A percentile compares a stretch with the other conserved stretches of the same genome.
Conservation (phyloP, 1,140 invertebrate genomes). For the Anoplolepis gracilipes region DNA sequence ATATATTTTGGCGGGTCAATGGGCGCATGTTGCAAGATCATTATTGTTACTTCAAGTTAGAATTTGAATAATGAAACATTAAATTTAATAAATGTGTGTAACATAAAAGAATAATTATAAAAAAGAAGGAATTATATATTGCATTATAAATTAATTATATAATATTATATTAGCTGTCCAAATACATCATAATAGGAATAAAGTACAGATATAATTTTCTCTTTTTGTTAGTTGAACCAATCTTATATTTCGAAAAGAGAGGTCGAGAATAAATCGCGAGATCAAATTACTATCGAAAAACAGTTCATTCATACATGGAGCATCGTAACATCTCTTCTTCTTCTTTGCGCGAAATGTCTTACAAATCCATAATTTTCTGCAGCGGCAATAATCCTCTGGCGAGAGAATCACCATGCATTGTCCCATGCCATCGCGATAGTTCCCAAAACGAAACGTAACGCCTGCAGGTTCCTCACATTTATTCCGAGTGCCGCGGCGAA, state of each 20-base stretch:
- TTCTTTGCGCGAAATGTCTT: slow-evolving; percentile 3
- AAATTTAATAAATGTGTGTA: not conserved
- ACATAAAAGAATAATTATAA: slow-evolving; percentile 2
- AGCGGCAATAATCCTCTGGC: slow-evolving; percentile 28
- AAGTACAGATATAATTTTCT: not conserved
- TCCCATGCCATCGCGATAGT: slow-evolving; percentile 31
- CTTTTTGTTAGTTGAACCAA: not conserved
- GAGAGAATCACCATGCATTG: slow-evolving; percentile 17
- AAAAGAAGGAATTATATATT: not conserved
- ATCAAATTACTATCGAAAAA: not conserved
- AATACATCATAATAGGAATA: not conserved
- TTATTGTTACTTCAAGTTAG: slow-evolving; percentile 10
- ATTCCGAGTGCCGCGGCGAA: slow-evolving; percentile 28
- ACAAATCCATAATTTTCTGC: slow-evolving; percentile 17
- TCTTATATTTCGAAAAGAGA: not conserved
- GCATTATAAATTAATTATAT: not conserved
- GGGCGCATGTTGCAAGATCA: not conserved
- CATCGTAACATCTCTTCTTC: not conserved
- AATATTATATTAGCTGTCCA: not conserved
- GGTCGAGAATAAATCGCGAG: not conserved
- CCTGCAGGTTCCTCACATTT: slow-evolving; percentile 50
- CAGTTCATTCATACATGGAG: not conserved
- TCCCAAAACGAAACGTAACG: slow-evolving; percentile 41
- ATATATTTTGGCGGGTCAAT: not conserved
- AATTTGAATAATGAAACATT: not conserved